A percentile compares a stretch with the other conserved stretches of the same genome.
Evolutionary conservation across 2,113 vertebrate genomes (phyloP).

Genomic region (Euleptes europaea): DNA sequence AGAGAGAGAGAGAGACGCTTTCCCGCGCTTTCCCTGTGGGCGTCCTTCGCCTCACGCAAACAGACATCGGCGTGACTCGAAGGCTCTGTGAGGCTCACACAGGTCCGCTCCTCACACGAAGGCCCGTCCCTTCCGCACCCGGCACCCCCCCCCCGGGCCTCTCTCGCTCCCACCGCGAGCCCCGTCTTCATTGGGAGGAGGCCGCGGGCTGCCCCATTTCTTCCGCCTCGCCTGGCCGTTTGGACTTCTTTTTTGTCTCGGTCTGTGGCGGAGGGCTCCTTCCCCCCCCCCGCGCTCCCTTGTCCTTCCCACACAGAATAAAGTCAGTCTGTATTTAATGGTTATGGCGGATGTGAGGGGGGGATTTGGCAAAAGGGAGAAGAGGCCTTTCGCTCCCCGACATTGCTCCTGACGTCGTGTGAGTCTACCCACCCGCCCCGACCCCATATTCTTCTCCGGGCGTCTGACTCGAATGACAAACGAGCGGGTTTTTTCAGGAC

Average conservation of each 20-base stretch:
- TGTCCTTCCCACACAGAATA: constrained; percentile 94
- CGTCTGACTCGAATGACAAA: constrained; percentile 99
- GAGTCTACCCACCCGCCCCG: constrained; percentile 97
- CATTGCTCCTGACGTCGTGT: constrained; percentile 96
- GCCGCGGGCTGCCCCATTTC: constrained; percentile 21
- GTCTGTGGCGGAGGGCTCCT: constrained; percentile 83
- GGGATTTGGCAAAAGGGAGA: constrained; percentile 92
- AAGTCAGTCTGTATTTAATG: constrained; percentile 99
- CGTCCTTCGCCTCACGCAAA: no score
- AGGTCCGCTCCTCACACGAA: background rate
- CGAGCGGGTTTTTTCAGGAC: constrained; percentile 95
- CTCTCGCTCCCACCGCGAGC: background rate
- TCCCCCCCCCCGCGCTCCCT: constrained; percentile 87
- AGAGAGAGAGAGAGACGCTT: no score
- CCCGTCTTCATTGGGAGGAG: background rate
- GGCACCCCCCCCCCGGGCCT: background rate
- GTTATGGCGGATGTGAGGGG: constrained; percentile 96
- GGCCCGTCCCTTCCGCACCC: no score
- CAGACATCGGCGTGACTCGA: no score
- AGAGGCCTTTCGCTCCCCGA: constrained; percentile 89
- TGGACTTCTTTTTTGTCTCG: constrained; percentile 87
- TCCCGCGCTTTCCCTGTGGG: background rate
- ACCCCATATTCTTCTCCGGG: constrained; percentile 94
- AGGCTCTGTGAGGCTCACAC: background rate
- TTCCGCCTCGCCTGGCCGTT: constrained; percentile 77